phyloP scores from a whole-genome alignment of 2,797 vertebrate species.

The Morelia viridis region DNA sequence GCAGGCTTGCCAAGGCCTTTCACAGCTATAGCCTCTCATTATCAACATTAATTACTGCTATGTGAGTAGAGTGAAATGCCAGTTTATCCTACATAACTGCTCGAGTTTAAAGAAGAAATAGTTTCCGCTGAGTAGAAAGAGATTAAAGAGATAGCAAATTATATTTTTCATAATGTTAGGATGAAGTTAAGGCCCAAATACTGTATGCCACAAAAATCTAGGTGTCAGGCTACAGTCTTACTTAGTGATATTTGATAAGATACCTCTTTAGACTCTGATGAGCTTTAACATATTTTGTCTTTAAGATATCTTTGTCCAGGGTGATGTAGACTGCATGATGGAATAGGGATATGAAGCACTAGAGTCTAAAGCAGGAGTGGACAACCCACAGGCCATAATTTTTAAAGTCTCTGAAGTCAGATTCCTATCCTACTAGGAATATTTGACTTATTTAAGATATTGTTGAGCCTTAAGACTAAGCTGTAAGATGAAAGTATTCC shows the following conservation, averaged over 20 bases:
- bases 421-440: neutral
- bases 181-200: neutral
- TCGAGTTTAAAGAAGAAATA: neutral
- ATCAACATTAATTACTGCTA: conserved; percentile 22
- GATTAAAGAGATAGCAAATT: neutral
- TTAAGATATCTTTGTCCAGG: neutral
- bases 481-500: neutral
- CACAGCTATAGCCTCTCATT: neutral
- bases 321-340: neutral
- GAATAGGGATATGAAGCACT: neutral
- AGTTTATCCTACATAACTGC: neutral
- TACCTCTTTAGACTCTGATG: neutral
- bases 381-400: neutral
- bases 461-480: neutral
- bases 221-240: neutral
- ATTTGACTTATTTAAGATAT: neutral
- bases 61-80: conserved; percentile 6
- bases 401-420: neutral
- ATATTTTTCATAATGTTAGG: neutral
- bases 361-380: neutral
- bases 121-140: neutral
- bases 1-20: conserved; percentile 20
- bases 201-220: neutral
- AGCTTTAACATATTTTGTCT: neutral
- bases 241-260: neutral